Evolutionary conservation across 2,797 vertebrate genomes (phyloP).

Genomic region (Sebastes flavidus): DNA sequence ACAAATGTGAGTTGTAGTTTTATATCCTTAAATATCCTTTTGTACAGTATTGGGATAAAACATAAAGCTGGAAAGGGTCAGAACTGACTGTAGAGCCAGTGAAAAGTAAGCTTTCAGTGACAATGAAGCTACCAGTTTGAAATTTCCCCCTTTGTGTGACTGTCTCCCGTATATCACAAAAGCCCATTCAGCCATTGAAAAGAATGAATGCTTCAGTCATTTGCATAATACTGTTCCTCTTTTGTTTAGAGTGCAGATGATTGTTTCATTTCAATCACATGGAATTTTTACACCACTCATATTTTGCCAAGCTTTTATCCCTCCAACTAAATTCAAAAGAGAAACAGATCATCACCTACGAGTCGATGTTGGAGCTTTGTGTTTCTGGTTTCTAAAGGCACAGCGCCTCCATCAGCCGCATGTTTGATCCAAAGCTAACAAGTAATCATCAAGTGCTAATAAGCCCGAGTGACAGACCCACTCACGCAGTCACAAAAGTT

Average conservation of each 20-base stretch:
- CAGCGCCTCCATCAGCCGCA: constrained; percentile 14
- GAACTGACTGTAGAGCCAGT: not conserved
- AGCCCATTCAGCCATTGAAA: constrained; percentile 52
- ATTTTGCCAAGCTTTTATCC: constrained; percentile 37
- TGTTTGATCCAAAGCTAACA: constrained; percentile 68
- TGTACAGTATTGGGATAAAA: not conserved
- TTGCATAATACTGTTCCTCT: constrained; percentile 56
- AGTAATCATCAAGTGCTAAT: constrained; percentile 67
- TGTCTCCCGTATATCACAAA: constrained; percentile 60
- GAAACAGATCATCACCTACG: constrained; percentile 13
- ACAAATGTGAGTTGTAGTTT: constrained; percentile 31
- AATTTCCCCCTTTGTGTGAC: constrained; percentile 49
- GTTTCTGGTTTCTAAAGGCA: constrained; percentile 6
- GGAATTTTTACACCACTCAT: constrained; percentile 45
- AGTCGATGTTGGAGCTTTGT: not conserved
- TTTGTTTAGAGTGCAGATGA: constrained; percentile 49
- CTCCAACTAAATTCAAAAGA: constrained; percentile 1
- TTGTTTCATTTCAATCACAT: constrained; percentile 65
- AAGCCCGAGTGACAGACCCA: constrained; percentile 56
- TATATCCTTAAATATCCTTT: constrained; percentile 31
- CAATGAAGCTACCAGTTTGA: constrained; percentile 44
- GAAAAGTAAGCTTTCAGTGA: constrained; percentile 15
- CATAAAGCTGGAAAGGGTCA: not conserved
- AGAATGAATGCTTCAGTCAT: constrained; percentile 48
- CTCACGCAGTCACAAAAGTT: constrained; percentile 46